These are phyloP conservation scores for Acanthosepion lycidas DNA, from an alignment of 2,888 invertebrate genomes.

Conservation along the genomic window DNA sequence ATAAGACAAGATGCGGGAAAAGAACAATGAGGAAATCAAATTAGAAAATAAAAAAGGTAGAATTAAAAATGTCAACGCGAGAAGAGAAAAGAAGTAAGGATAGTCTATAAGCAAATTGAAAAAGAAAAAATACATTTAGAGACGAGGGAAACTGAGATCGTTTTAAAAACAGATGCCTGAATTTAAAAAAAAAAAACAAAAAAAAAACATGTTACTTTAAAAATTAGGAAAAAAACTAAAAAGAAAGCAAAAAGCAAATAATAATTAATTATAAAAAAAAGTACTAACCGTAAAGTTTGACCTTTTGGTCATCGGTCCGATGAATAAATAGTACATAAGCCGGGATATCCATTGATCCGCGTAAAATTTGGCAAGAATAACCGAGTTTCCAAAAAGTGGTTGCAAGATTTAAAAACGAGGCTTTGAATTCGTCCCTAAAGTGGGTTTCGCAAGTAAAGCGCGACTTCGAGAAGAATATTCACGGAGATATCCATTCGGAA, in stretches of 20 bases:
- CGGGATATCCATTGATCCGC: not conserved
- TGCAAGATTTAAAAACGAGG: not conserved
- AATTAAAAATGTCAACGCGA: not conserved
- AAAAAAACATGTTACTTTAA: no score
- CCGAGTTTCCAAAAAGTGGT: not conserved
- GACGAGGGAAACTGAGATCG: no score
- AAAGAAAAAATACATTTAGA: no score
- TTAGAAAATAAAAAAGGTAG: not conserved
- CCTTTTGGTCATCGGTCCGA: constrained; percentile 13
- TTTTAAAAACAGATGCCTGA: no score
- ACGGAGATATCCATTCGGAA: not conserved
- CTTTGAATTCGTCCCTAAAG: not conserved
- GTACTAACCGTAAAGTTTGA: not conserved
- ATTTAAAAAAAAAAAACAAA: no score
- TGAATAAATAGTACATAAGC: not conserved
- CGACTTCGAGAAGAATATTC: not conserved
- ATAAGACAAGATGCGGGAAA: not conserved
- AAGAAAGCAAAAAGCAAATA: not conserved
- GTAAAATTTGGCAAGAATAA: not conserved
- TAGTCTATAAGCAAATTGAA: no score
- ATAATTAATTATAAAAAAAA: not conserved
- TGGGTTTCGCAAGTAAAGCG: not conserved
- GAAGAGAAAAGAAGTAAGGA: not conserved
- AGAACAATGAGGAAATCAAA: not conserved
- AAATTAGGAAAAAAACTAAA: no score